Base-by-base conservation (phyloP, 2,797 vertebrate species). In the Sorex maritimensis region DNA sequence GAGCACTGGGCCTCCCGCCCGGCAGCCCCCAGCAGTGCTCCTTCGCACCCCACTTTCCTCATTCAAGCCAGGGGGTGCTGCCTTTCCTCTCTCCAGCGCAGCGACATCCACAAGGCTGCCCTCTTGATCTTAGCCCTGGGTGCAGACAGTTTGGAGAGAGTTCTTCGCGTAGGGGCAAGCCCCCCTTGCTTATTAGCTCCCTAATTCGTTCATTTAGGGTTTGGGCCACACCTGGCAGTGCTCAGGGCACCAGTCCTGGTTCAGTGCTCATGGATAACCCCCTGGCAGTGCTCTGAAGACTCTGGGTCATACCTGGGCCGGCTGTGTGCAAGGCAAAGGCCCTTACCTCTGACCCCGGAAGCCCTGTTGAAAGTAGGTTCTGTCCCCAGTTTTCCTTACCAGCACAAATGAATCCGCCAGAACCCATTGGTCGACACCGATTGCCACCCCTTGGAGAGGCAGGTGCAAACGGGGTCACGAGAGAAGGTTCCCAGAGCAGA, bases 361-460 rank as follows among this genome's bases (percentile, higher is more conserved):
- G 19, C 52, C 23, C n/a, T 83, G 44, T 68, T 77, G 87, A 69
- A 46, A 61, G 61, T n/a, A 23, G 4, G 26, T 84, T 28, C 5
- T 7, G 67, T 63, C 72, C 89, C 69, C 46, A 6, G 13, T 73
- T 90, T 91, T 28, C 26, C 41, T 38, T 24, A 44, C 3, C n/a
- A 73, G 4, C 38, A 52, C 83, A 38, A 83, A 61, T 89, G 55
- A 84, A 63, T 68, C n/a, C 46, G 30, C 80, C 55, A 77, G 72
- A 63, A 81, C 13, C 58, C 67, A 84, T 28, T 41, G 49, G 68
- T 34, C 14, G 10, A 75, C 19, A 34, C 26, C 34, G 26, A 2
- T 30, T 81, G 65, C 80, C 2, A 61, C 74, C 10, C 38, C 46
- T 44, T 41, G 2, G 41, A 5, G 24, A 61, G 68, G 49, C 26